Conservation (phyloP, 2,888 invertebrate genomes). For the Zhuqinia jingwanae region DNA sequence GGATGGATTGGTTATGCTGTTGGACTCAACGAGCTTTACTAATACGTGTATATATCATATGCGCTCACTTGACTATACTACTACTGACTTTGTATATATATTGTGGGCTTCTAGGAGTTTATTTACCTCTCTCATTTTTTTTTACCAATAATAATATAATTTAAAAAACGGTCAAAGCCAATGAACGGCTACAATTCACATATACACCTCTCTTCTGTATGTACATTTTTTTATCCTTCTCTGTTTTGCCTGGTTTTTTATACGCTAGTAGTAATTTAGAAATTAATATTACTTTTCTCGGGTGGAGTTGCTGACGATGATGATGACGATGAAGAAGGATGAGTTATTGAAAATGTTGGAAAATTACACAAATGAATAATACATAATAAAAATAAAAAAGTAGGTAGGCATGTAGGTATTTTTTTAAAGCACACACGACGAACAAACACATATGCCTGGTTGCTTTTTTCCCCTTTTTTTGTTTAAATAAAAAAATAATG, state of each 20-base stretch:
- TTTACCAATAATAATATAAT: slow-evolving; percentile 41
- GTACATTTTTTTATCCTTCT: background rate
- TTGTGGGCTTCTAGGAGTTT: slow-evolving; percentile 39
- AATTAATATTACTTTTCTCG: slow-evolving; percentile 47
- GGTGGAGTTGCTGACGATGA: slow-evolving; percentile 46
- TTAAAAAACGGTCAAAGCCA: slow-evolving; percentile 47
- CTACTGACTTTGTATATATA: no score
- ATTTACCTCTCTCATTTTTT: slow-evolving; percentile 46
- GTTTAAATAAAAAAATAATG: slow-evolving; percentile 47
- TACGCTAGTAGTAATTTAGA: slow-evolving; percentile 50
- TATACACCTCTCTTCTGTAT: background rate
- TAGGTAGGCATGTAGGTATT: background rate
- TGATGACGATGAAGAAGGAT: slow-evolving; percentile 52
- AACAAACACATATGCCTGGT: background rate
- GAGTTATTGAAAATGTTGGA: slow-evolving; percentile 42
- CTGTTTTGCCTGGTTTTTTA: slow-evolving; percentile 10
- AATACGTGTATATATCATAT: no score
- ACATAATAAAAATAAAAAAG: background rate
- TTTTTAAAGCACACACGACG: no score
- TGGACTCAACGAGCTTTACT: background rate
- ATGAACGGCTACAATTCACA: slow-evolving; percentile 31
- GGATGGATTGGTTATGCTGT: slow-evolving; percentile 31
- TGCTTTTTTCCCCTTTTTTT: slow-evolving; percentile 33
- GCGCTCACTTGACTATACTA: background rate
- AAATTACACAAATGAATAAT: slow-evolving; percentile 3